These are phyloP conservation scores for Stenotaenia linearis DNA, from an alignment of 2,888 invertebrate species.

Conservation along the genomic window DNA sequence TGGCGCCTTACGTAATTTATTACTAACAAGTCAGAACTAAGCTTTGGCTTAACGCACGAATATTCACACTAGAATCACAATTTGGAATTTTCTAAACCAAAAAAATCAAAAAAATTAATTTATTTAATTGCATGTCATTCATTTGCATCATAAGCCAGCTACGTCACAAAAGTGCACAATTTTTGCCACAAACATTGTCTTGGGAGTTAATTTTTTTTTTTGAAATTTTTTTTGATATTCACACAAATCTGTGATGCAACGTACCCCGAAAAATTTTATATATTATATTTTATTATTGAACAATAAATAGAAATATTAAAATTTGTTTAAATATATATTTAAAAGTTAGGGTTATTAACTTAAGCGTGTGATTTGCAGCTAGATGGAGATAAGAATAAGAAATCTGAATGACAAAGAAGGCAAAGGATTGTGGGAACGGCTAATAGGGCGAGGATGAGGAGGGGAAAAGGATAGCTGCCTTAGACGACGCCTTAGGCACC, in stretches of 20 bases:
- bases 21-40: background rate
- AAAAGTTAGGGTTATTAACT: background rate
- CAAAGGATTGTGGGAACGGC: background rate
- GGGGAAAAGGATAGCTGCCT: background rate
- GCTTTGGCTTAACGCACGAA: background rate
- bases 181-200: background rate
- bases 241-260: background rate
- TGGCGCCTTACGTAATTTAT: background rate
- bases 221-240: background rate
- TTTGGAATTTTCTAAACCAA: background rate
- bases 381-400: background rate
- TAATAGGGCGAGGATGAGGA: background rate
- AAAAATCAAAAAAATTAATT: background rate
- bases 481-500: background rate
- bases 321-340: background rate
- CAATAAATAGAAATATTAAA: background rate
- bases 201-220: background rate
- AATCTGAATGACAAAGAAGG: background rate
- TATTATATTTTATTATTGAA: background rate
- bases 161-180: background rate
- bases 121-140: background rate
- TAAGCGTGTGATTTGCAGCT: background rate
- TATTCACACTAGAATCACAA: background rate
- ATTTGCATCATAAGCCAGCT: background rate
- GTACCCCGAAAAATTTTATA: background rate